Conservation (phyloP, 2,797 vertebrate genomes). For the Enteromius argenteus region DNA sequence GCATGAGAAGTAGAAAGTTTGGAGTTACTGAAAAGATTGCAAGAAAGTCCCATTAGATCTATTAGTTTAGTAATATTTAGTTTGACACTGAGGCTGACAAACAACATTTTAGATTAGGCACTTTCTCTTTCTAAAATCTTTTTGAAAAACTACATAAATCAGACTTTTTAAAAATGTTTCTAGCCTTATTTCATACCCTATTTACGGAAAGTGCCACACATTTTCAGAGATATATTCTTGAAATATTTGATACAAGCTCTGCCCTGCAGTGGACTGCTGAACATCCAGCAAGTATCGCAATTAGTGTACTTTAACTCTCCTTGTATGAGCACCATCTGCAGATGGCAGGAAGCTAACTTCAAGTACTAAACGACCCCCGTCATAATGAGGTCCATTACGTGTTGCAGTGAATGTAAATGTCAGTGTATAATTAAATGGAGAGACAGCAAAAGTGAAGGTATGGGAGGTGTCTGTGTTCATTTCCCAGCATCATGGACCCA, state of each 20-base stretch:
- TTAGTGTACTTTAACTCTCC: constrained; percentile 22
- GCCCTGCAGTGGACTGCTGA: neutral
- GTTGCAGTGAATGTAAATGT: constrained; percentile 33
- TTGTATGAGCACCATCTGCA: constrained; percentile 1
- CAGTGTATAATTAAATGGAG: constrained; percentile 35
- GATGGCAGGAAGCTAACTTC: constrained; percentile 32
- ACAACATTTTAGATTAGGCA: neutral
- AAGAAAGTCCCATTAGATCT: neutral
- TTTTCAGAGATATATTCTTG: neutral
- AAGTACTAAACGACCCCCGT: neutral
- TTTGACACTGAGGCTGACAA: neutral
- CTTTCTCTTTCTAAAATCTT: neutral
- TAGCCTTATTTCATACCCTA: neutral
- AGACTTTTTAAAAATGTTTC: neutral
- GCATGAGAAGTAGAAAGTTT: too few species aligned
- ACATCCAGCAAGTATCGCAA: constrained; percentile 2
- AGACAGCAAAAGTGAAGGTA: neutral
- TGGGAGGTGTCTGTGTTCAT: constrained; percentile 12
- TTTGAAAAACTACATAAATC: neutral
- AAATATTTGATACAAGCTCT: neutral
- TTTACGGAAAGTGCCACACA: neutral
- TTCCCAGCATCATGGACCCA: neutral
- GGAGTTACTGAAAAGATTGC: too few species aligned
- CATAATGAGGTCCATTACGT: constrained; percentile 2
- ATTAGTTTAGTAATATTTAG: neutral